Evolutionary conservation across 2,888 invertebrate species (phyloP), one percentile per base, ranked within the genome.

Genomic region (Caenorhabditis macrosperma): DNA sequence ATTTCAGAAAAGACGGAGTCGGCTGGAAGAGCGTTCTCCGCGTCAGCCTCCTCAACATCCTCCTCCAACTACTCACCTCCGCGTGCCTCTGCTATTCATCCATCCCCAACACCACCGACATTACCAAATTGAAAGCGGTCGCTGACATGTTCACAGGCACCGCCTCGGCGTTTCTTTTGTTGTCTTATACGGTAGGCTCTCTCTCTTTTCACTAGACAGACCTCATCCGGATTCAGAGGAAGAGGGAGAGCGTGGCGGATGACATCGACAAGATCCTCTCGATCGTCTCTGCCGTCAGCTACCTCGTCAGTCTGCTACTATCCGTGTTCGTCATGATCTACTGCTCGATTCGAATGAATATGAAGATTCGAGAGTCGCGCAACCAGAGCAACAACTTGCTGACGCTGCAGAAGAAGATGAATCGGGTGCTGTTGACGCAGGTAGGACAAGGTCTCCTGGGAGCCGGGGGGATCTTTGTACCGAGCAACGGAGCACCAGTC

Each of bases 371-470:
- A 54, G 54, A 71, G 26, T 63, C 71, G 6, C 44, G 15, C 17
- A 71, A 71, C 17, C 46, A 61, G 0, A 71, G 71, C 20, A 71
- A 35, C 46, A 71, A 71, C 44, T 63, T 71, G 30, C 22, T 71
- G 30, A 35, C 30, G 5, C 17, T 71, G 26, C 71, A 71, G 35
- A 71, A 35, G 55, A 71, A 71, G 24, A 71, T 71, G 61, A 71
- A 71, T 20, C 28, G 61, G 28, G 61, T 63, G 10, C 24, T 71
- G 10, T 26, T 71, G 55, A 60, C 71, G 2, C 67, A 67, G 67
- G 67, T 67, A 22, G 12, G 30, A n/a, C 4, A 24, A 2, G 50
- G 17, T 55, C 17, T 33, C 12, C 4, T n/a, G 20, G 3, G 10
- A 22, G 50, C 24, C 50, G 5, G 35, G 17, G 9, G n/a, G n/a